These are phyloP conservation scores for Strongylocentrotus purpuratus DNA, from an alignment of 35 echinoderm and acorn worm species.

Conservation along the genomic window DNA sequence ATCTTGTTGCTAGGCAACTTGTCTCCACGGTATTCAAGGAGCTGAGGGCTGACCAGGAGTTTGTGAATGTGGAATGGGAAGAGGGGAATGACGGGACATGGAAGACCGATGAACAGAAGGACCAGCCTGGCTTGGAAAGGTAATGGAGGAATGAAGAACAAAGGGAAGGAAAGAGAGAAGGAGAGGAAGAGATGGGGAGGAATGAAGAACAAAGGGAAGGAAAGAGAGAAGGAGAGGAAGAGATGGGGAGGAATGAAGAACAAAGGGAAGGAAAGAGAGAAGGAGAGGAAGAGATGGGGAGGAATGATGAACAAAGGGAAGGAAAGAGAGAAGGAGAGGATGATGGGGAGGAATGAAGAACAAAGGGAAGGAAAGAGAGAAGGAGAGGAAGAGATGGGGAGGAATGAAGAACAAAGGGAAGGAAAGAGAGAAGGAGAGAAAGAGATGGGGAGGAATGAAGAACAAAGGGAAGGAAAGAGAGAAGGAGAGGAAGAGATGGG, in stretches of 20 bases:
- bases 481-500: too few species aligned
- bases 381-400: too few species aligned
- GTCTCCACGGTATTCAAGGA: not conserved
- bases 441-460: too few species aligned
- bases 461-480: too few species aligned
- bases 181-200: too few species aligned
- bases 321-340: not conserved
- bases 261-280: not conserved
- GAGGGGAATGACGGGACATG: not conserved
- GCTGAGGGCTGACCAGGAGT: not conserved
- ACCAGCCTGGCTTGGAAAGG: not conserved
- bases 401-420: too few species aligned
- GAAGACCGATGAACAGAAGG: not conserved
- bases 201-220: too few species aligned
- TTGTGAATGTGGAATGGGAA: slow-evolving; percentile 19
- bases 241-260: not conserved
- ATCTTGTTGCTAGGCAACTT: not conserved
- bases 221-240: too few species aligned
- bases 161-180: too few species aligned
- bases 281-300: not conserved
- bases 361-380: too few species aligned
- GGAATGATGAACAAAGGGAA: not conserved
- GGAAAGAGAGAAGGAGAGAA: too few species aligned
- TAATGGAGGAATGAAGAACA: not conserved
- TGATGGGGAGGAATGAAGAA: too few species aligned